Conservation (phyloP, 2,797 vertebrate species). For the Octomys mimax region DNA sequence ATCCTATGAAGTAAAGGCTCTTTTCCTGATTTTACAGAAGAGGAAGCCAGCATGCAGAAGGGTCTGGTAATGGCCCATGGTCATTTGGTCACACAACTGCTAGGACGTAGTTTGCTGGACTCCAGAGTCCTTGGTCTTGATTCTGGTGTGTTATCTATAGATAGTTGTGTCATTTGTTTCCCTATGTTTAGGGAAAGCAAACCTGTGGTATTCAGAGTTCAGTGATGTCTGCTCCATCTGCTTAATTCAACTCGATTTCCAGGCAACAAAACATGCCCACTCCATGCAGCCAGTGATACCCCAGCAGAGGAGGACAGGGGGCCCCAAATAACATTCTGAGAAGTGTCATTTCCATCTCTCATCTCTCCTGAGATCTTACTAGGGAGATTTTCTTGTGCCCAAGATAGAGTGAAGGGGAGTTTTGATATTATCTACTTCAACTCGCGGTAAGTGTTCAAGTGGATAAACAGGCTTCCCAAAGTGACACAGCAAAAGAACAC, state of each 20-base stretch:
- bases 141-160: background rate
- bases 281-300: background rate
- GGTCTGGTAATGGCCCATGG: background rate
- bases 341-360: background rate
- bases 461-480: background rate
- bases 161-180: background rate
- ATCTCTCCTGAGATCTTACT: background rate
- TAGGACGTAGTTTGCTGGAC: too few species aligned
- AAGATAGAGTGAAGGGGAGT: background rate
- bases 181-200: background rate
- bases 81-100: background rate
- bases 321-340: background rate
- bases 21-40: background rate
- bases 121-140: background rate
- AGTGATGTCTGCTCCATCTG: background rate
- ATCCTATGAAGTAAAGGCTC: background rate
- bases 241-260: background rate
- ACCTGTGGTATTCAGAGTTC: background rate
- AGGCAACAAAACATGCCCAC: background rate
- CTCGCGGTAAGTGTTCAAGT: background rate
- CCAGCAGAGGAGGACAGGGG: conserved; percentile 24
- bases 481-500: background rate
- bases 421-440: background rate
- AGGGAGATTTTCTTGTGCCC: background rate
- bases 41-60: background rate